Conservation (phyloP, 2,113 vertebrate genomes). For the Mionectes macconnelli region DNA sequence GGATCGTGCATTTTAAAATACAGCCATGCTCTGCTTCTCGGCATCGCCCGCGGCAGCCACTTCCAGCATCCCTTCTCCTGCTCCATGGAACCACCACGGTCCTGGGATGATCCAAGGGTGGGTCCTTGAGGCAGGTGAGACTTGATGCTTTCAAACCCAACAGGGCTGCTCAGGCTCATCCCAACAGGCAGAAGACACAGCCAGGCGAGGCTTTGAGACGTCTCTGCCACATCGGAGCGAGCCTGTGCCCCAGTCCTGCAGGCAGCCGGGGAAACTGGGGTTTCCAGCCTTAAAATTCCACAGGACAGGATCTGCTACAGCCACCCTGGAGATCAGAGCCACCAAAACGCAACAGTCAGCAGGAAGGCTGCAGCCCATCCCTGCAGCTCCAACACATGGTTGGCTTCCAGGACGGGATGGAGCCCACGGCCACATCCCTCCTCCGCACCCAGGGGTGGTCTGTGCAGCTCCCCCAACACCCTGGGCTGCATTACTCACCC, state of each 20-base stretch:
- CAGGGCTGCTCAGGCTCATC: background rate
- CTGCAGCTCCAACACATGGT: accelerated
- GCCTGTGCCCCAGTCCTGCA: accelerated
- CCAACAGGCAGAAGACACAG: accelerated
- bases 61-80: background rate
- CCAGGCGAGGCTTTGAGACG: accelerated
- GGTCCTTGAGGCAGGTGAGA: background rate
- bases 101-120: accelerated
- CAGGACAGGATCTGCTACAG: background rate
- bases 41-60: accelerated
- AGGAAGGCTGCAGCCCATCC: background rate
- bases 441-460: accelerated
- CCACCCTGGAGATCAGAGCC: accelerated
- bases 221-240: accelerated
- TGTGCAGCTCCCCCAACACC: background rate
- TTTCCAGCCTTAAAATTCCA: background rate
- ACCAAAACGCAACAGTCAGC: background rate
- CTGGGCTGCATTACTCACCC: background rate
- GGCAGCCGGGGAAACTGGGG: background rate
- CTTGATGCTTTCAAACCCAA: accelerated
- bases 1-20: background rate
- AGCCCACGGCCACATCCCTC: background rate
- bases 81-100: background rate
- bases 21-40: background rate
- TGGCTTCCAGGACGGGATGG: accelerated